Base-by-base conservation (phyloP, 2,113 vertebrate species). In the Esox niger region DNA sequence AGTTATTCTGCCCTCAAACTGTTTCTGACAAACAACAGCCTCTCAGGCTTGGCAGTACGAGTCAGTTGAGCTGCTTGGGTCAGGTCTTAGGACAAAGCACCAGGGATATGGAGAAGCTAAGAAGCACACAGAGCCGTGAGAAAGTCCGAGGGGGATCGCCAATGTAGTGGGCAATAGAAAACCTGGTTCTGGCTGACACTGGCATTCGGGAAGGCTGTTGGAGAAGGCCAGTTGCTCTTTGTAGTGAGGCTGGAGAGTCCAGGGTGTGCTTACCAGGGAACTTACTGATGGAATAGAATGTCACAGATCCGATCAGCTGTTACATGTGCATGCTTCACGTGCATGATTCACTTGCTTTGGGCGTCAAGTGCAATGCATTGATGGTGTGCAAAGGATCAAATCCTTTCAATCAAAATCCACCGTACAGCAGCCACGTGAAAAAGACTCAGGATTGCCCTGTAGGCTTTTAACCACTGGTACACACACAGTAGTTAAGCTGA, bases 281-380 rank as follows among this genome's bases (percentile, higher is more conserved):
- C 26, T 62, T 47, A 13, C 56, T 60, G 31, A 62, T 57, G 78
- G 64, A 38, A 25, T 23, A 49, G 25, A 35, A 29, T 57, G 27
- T 57, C 55, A 54, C 31, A 25, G n/a, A 46, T 61, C 26, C 4
- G 2, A 31, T 46, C 62, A 68, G 66, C 66, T 65, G 56, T 56
- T 35, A 32, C 30, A 30, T 56, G 52, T 54, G 33, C 23, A 77
- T 55, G 57, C 73, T 60, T 71, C 4, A 70, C 70, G 66, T n/a
- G n/a, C n/a, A n/a, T n/a, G n/a, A n/a, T n/a, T n/a, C n/a, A n/a
- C n/a, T n/a, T 61, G 46, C 59, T 76, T 62, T 21, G 62, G 61
- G 70, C 73, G 58, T 68, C 82, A 66, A 66, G 79, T 63, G 49
- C 74, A 62, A 66, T 66, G 46, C 43, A 77, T 10, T 66, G 59